phyloP scores from a whole-genome alignment of 2,113 vertebrate species.

The Oxygymnocypris stewartii region DNA sequence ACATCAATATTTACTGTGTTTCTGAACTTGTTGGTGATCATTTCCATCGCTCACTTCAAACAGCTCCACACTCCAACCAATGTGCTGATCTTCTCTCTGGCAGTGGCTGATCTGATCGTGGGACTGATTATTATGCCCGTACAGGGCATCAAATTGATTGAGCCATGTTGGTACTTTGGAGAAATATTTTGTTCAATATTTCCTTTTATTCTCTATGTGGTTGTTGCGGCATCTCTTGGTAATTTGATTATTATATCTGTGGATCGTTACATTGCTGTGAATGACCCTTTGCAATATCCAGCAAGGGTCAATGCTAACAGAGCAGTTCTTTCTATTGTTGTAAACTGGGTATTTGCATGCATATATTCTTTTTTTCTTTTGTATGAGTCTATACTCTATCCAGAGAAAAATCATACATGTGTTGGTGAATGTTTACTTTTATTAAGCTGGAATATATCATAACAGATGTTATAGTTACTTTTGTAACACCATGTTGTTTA shows the following conservation, averaged over 20 bases:
- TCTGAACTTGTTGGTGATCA: slow-evolving; percentile 57
- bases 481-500: slow-evolving; percentile 20
- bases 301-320: slow-evolving; percentile 54
- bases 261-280: slow-evolving; percentile 66
- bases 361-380: slow-evolving; percentile 51
- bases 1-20: slow-evolving; percentile 33
- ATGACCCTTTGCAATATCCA: slow-evolving; percentile 63
- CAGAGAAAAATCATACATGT: slow-evolving; percentile 7
- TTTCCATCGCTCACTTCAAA: slow-evolving; percentile 67
- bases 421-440: slow-evolving; percentile 25
- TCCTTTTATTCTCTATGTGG: slow-evolving; percentile 52
- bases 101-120: slow-evolving; percentile 64
- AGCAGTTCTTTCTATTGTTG: slow-evolving; percentile 50
- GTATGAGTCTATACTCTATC: slow-evolving; percentile 5
- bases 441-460: background rate
- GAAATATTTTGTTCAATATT: slow-evolving; percentile 59
- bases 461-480: slow-evolving; percentile 24
- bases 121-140: slow-evolving; percentile 81
- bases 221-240: slow-evolving; percentile 61
- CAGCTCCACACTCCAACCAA: slow-evolving; percentile 75
- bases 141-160: slow-evolving; percentile 59
- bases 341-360: slow-evolving; percentile 61
- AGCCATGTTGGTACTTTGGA: slow-evolving; percentile 68
- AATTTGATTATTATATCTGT: slow-evolving; percentile 63
- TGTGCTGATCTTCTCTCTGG: slow-evolving; percentile 71